A percentile compares a stretch with the other conserved stretches of the same genome.
Conservation (phyloP, 2,888 invertebrate genomes). For the Agrotis exclamationis region DNA sequence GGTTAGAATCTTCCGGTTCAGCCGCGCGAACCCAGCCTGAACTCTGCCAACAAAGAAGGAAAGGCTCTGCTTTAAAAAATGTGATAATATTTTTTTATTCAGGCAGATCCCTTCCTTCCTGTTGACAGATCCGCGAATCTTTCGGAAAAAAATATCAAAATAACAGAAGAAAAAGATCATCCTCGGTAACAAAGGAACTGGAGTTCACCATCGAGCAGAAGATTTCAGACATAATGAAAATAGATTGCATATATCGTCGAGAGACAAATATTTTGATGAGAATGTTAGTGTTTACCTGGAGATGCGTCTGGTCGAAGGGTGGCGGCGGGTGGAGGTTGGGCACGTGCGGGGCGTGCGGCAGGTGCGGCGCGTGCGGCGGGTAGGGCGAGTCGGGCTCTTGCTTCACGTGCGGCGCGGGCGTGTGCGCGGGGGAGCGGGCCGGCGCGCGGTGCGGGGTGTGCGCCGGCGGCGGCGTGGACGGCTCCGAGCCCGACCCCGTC, state of each 20-base stretch:
- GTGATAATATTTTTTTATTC: slow-evolving; percentile 53
- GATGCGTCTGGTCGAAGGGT: slow-evolving; percentile 84
- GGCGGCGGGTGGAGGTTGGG: slow-evolving; percentile 81
- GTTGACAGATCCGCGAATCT: slow-evolving; percentile 66
- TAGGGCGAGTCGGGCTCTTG: slow-evolving; percentile 62
- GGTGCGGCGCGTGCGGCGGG: slow-evolving; percentile 67
- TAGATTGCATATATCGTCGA: not conserved
- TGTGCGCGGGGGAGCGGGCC: slow-evolving; percentile 87
- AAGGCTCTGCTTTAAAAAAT: slow-evolving; percentile 88
- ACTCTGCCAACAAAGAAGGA: slow-evolving; percentile 94
- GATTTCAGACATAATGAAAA: slow-evolving; percentile 4
- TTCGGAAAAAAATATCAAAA: slow-evolving; percentile 43
- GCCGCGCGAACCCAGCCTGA: slow-evolving; percentile 60
- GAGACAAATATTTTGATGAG: not conserved
- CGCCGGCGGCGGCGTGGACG: slow-evolving; percentile 89
- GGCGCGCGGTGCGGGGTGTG: slow-evolving; percentile 80
- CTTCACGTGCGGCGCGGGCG: slow-evolving; percentile 79
- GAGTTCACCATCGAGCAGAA: not conserved
- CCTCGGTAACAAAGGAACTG: slow-evolving; percentile 59
- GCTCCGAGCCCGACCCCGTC: slow-evolving; percentile 88
- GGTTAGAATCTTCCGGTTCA: slow-evolving; percentile 65
- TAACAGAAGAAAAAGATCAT: slow-evolving; percentile 85
- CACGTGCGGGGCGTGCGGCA: slow-evolving; percentile 73
- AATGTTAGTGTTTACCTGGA: slow-evolving; percentile 76
- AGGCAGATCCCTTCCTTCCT: slow-evolving; percentile 90